Percentiles rank a stretch among this genome's conserved stretches.
Evolutionary conservation across 2,888 invertebrate species (phyloP).

Genomic region (Strigamia transsilvanica): DNA sequence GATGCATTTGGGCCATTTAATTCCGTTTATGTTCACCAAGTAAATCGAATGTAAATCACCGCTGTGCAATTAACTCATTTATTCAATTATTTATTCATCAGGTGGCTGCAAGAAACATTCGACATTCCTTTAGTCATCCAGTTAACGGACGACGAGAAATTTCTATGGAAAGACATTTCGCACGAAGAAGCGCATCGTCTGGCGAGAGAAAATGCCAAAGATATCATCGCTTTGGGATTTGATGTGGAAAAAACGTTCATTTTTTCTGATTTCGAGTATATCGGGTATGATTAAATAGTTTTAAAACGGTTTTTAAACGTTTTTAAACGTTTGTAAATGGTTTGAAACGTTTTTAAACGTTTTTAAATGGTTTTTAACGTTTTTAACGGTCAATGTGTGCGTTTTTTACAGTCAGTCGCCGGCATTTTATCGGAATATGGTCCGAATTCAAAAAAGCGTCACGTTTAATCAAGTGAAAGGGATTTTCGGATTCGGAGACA

Average conservation of each 20-base stretch:
- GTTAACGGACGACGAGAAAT: conserved; percentile 98
- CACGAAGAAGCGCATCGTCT: conserved; percentile 85
- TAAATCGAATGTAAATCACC: conserved; percentile 64
- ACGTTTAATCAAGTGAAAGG: conserved; percentile 98
- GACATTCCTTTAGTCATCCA: conserved; percentile 96
- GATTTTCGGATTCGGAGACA: conserved; percentile 97
- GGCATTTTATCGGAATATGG: conserved; percentile 92
- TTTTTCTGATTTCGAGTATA: conserved; percentile 91
- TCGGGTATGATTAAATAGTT: conserved; percentile 75
- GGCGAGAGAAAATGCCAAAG: conserved; percentile 92
- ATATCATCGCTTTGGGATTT: conserved; percentile 97
- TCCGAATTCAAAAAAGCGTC: conserved; percentile 90
- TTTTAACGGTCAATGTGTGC: not conserved
- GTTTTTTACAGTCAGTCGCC: conserved; percentile 75
- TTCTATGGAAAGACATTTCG: conserved; percentile 92
- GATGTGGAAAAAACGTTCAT: conserved; percentile 94
- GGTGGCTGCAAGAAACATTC: conserved; percentile 96
- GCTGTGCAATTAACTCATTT: not conserved
- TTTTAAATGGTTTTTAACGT: not conserved
- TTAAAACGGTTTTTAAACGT: conserved; percentile 13
- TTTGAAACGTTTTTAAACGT: not conserved
- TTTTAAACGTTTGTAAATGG: not conserved
- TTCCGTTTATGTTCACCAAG: conserved; percentile 97
- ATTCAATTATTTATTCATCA: conserved; percentile 62
- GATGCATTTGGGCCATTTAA: conserved; percentile 96